Evolutionary conservation across 2,797 vertebrate genomes (phyloP), one percentile per base, ranked within the genome.

Genomic region (Xenops minutus): DNA sequence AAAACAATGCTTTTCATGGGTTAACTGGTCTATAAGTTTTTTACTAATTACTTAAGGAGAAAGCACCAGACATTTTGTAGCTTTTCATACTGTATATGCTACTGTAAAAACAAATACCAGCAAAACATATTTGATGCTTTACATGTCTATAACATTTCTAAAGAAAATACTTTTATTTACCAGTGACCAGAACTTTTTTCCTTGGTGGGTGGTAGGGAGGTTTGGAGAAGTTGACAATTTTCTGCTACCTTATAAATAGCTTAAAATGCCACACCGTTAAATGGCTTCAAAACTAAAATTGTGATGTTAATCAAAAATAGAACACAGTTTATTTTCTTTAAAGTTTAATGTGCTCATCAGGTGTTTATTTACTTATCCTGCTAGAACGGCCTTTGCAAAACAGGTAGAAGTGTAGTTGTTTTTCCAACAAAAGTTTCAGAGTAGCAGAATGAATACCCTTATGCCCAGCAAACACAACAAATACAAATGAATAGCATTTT

Each of bases 401-500:
- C 88, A 95, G 92, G 95, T 93, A 88, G 93, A 97, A 97, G 93
- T 91, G 71, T 92, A 96, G 95, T 96, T 96, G 95, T 85, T 97
- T 95, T 97, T 94, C 88, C 86, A 96, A 93, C 48, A 30, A 83
- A 96, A 97, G 75, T 98, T 98, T 97, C 89, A 93, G 92, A 92
- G 94, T 92, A 96, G 93, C 88, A 89, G 91, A 97, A 97, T 23
- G 19, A 97, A 97, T 96, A 97, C 93, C 91, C 79, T 92, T 95
- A 75, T 95, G 95, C 97, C 97, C 97, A 92, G 90, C 89, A 97
- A 98, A 96, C 77, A 94, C 92, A 97, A 97, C 92, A 94, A 97
- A 95, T 93, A 97, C 95, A 91, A 95, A 86, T 82, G 95, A 98
- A 97, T 80, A 97, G 94, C 94, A 97, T 97, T 98, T 97, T 95